Evolutionary conservation across 2,113 vertebrate genomes (phyloP), one percentile per base, ranked within the genome.

Genomic region (Lepus timidus): DNA sequence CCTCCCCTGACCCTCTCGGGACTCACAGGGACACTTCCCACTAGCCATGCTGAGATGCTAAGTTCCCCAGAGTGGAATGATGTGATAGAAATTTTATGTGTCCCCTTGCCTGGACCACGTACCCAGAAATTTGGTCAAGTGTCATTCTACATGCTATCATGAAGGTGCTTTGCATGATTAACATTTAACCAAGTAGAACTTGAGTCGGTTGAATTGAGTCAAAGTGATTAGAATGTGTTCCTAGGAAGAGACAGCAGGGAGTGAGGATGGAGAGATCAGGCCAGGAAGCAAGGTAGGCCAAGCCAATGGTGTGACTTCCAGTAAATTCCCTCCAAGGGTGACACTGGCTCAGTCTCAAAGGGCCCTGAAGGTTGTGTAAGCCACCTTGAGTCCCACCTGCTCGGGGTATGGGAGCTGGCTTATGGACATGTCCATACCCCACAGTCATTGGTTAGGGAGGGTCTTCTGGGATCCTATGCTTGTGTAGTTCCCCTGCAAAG

Each of bases 321-420:
- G 58, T 27, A 36, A 71, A 82, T 44, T 44, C 49, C n/a, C 23
- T 71, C 31, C 16, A 16, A 39, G 16, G 29, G 3, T 31, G 39
- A 17, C 0, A 0, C 6, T 39, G 11, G 16, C 33, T 73, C 6
- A 1, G 36, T 22, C 39, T 20, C 64, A 55, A 4, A 68, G 51
- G n/a, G 25, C 51, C 14, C 31, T 33, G 39, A 3, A 23, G 36
- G 33, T 0, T 39, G 39, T 4, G 1, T 0, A 8, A 9, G n/a
- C 23, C 64, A 31, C 12, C 3, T 10, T 17, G 9, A 79, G n/a
- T n/a, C 4, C 9, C 58, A 78, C 27, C 9, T 39, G 36, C 4
- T 17, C 13, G n/a, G 33, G 20, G 29, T 9, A 1, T 6, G 7
- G 29, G 10, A 64, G 11, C 49, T 49, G 80, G 58, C 6, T 4